Base-by-base conservation (phyloP, 2,888 invertebrate genomes). In the Drosophila diplacantha region DNA sequence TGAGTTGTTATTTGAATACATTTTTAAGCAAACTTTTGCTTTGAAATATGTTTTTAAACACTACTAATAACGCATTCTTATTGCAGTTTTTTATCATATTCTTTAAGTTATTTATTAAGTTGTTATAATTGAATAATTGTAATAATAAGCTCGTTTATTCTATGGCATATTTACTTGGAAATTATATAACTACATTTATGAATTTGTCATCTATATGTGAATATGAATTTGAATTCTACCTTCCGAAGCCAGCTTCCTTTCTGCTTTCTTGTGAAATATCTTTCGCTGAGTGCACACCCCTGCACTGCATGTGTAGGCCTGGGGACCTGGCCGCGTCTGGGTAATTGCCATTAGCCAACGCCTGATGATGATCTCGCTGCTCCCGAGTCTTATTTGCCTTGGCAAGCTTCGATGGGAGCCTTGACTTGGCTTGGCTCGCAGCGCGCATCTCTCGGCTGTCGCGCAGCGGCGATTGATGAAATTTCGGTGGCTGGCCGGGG, bases 351-450 rank as follows among this genome's bases (percentile, higher is more conserved):
- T 61, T 70, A 61, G 64, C 57, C 66, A 65, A 64, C 64, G 64
- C 64, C 64, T 65, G 64, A 65, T 61, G 44, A 44, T 44, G 44
- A 44, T 44, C 66, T 38, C 56, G 39, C 52, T 31, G 38, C 51
- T 58, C 55, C 44, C 44, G 44, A 44, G 29, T 31, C 41, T 58
- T 69, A 72, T 68, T 64, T 77, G 73, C 54, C 60, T 62, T 66
- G 75, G 50, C 46, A 39, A 50, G 77, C 56, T 52, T 69, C 71
- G 73, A 64, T 74, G 72, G 55, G 63, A 78, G 78, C 78, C 78
- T 78, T 78, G 78, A 80, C 80, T 59, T 37, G 53, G 14, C 59
- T 59, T 26, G 56, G 41, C 38, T n/a, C 34, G 55, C 55, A 34
- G 34, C 43, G 18, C 44, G 29, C 38, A 29, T 39, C 46, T 46